Evolutionary conservation across 2,797 vertebrate species (phyloP), one percentile per base, ranked within the genome.

Genomic region (Numenius phaeopus): DNA sequence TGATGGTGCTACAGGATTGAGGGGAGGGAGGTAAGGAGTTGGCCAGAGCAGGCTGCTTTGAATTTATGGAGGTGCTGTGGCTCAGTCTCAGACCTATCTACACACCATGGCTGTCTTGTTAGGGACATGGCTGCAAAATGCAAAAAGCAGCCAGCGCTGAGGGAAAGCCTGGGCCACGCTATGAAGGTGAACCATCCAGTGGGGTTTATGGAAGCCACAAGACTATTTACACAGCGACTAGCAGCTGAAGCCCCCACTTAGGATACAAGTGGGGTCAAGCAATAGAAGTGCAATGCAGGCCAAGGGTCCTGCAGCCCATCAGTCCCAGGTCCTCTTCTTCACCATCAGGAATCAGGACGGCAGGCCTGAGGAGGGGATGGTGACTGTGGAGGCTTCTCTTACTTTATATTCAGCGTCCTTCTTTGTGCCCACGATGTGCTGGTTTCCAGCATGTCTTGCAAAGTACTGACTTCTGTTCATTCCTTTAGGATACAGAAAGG

Each of bases 21-120:
- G 40, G n/a, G 14, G 1, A 73, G 7, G 1, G 1, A 21, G 17
- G n/a, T 40, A 21, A 80, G 62, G 26, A 32, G 32, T 9, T 83
- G 57, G 30, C 34, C 65, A 23, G 30, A 67, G 69, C 42, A 88
- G 24, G 37, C 52, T 39, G 52, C 37, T 76, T 77, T 46, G 47
- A 57, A 7, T 23, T 62, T 40, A 6, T 20, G 61, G 6, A 67
- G 58, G 11, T 78, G 77, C 40, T 67, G 44, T 75, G 44, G 21
- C 15, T 73, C 44, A 64, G 47, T 11, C 50, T 78, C 77, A 57
- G 47, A 46, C 9, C 8, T 32, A 30, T 52, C n/a, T 34, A 2
- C 10, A n/a, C 7, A 3, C 44, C 0, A 0, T 5, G 57, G 29
- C 14, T 71, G 39, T 70, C 55, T 27, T 19, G 13, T 59, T 11